A percentile compares a stretch with the other conserved stretches of the same genome.
Conservation (phyloP, 2,888 invertebrate species). For the Yponomeuta sedellus region DNA sequence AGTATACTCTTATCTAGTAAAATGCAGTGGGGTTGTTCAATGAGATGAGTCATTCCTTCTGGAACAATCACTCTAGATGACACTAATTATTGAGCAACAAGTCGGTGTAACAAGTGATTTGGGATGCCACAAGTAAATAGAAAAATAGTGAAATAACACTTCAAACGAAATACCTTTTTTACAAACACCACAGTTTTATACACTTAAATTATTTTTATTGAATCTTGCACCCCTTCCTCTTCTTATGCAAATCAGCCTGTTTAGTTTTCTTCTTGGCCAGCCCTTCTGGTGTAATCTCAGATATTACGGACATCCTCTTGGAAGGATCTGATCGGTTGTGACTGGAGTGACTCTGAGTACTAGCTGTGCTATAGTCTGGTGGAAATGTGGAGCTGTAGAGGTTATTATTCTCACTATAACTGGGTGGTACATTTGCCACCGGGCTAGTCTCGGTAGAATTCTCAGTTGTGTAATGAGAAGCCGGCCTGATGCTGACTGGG, state of each 20-base stretch:
- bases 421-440: slow-evolving; percentile 43
- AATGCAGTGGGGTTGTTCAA: too few species aligned
- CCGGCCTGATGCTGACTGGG: slow-evolving; percentile 65
- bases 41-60: too few species aligned
- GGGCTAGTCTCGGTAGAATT: slow-evolving; percentile 14
- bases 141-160: not conserved
- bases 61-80: too few species aligned
- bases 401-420: slow-evolving; percentile 65
- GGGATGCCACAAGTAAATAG: too few species aligned
- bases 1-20: too few species aligned
- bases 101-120: too few species aligned
- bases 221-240: slow-evolving; percentile 66
- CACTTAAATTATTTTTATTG: slow-evolving; percentile 36
- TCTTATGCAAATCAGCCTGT: slow-evolving; percentile 57
- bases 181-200: not conserved
- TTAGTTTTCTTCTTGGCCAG: slow-evolving; percentile 63
- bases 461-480: slow-evolving; percentile 64
- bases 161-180: not conserved
- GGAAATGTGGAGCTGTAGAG: slow-evolving; percentile 57
- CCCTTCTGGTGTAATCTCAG: slow-evolving; percentile 65
- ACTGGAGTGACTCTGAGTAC: slow-evolving; percentile 25
- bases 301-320: slow-evolving; percentile 64
- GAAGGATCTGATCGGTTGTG: slow-evolving; percentile 43
- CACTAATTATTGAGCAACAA: too few species aligned
- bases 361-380: slow-evolving; percentile 35